Conservation (phyloP, 2,797 vertebrate species). For the Anguilla marmorata region DNA sequence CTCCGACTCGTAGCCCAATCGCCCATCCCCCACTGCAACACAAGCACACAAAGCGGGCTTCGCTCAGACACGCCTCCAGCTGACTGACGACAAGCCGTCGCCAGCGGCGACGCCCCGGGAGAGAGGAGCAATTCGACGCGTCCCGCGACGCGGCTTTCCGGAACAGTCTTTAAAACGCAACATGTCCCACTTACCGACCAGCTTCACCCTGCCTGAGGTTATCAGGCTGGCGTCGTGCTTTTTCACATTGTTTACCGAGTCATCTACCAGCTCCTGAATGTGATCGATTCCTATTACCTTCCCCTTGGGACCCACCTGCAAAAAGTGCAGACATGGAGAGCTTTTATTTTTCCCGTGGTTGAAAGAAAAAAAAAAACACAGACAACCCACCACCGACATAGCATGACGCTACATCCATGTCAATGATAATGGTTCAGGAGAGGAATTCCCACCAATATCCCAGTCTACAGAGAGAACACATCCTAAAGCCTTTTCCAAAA, state of each 20-base stretch:
- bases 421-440: background rate
- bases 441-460: background rate
- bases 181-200: constrained; percentile 79
- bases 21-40: constrained; percentile 91
- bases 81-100: constrained; percentile 28
- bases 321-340: constrained; percentile 24
- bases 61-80: constrained; percentile 3
- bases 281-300: constrained; percentile 98
- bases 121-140: background rate
- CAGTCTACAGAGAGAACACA: background rate
- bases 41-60: constrained; percentile 31
- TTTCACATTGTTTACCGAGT: constrained; percentile 92
- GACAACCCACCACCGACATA: background rate
- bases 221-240: constrained; percentile 93
- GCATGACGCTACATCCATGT: background rate
- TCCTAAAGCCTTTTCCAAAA: background rate
- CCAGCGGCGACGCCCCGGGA: constrained; percentile 40
- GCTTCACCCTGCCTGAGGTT: constrained; percentile 87
- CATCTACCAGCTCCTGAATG: constrained; percentile 98
- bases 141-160: background rate
- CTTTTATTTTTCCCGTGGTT: background rate
- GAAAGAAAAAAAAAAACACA: background rate
- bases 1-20: constrained; percentile 84
- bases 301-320: constrained; percentile 90
- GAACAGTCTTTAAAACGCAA: constrained; percentile 18